Evolutionary conservation across 2,888 invertebrate species (phyloP), one percentile per base, ranked within the genome.

Genomic region (Drosophila nr. fundita): DNA sequence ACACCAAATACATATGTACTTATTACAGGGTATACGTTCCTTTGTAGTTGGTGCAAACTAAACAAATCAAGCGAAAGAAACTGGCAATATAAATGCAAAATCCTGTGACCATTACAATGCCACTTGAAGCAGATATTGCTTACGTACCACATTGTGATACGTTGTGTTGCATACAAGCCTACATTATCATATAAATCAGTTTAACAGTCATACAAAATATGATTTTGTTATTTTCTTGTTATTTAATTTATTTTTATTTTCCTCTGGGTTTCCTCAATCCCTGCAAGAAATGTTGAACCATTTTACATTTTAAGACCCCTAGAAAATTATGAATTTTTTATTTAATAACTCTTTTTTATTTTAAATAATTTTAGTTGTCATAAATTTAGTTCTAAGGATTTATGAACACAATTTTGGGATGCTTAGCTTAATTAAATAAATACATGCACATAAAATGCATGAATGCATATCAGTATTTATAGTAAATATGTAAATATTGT

Each of bases 21-120:
- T 38, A 81, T 76, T 73, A 76, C 79, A 45, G 45, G 45, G 76
- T 61, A 87, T 78, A 55, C 67, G 73, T 38, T 40, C 53, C 29
- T 63, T 68, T 68, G 65, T 27, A 21, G 8, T 10, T 32, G 13
- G 15, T n/a, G 18, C n/a, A 57, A 30, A 3, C 32, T 10, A 4
- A 49, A 18, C 45, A 49, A 49, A 11, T 2, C 29, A 18, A n/a
- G 21, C n/a, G 4, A 11, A 21, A 18, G 15, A 21, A 24, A n/a
- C 54, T 38, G 4, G 2, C 7, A 13, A 38, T 15, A 11, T 38
- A 62, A 54, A 38, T 45, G 21, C 13, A 21, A 45, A 15, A 21
- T 21, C 21, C n/a, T 11, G 4, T 21, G 11, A 10, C 1, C 34
- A 34, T 11, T 34, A 5, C 13, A 34, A 4, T 34, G 13, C 1